Evolutionary conservation across 2,113 vertebrate genomes (phyloP).

Genomic region (Coreoperca whiteheadi): DNA sequence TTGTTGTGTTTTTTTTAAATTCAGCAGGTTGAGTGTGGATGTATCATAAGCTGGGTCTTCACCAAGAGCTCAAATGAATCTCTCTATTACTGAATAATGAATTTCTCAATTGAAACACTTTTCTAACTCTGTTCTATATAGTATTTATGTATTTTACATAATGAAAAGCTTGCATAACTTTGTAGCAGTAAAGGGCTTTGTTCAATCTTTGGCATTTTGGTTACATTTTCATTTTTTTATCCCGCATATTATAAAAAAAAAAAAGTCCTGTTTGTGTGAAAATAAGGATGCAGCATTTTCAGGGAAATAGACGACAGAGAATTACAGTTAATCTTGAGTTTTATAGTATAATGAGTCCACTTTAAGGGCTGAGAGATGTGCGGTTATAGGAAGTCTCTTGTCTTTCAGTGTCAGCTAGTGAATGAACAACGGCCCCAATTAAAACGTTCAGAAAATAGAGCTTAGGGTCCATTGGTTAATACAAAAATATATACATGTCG

Average conservation of each 20-base stretch:
- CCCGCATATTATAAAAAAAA: conserved; percentile 3
- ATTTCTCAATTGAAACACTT: neutral
- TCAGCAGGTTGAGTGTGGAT: neutral
- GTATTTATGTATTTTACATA: neutral
- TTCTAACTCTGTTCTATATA: neutral
- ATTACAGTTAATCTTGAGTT: conserved; percentile 34
- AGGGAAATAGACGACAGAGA: conserved; percentile 27
- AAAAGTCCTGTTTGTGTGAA: conserved; percentile 17
- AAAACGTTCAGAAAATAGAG: neutral
- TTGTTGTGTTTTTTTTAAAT: neutral
- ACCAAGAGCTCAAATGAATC: neutral
- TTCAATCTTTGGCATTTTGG: conserved; percentile 14
- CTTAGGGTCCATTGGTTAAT: neutral
- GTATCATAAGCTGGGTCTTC: neutral
- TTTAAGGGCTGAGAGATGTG: conserved; percentile 29
- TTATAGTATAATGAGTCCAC: conserved; percentile 37
- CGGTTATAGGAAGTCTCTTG: neutral
- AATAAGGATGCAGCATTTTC: conserved; percentile 21
- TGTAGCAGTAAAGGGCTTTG: conserved; percentile 11
- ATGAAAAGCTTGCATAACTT: neutral
- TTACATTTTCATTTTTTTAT: neutral
- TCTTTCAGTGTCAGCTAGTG: neutral
- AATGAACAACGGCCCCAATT: neutral
- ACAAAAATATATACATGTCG: neutral
- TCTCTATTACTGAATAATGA: neutral